phyloP scores from a whole-genome alignment of 2,888 invertebrate genomes.

The Papilio demoleus region DNA sequence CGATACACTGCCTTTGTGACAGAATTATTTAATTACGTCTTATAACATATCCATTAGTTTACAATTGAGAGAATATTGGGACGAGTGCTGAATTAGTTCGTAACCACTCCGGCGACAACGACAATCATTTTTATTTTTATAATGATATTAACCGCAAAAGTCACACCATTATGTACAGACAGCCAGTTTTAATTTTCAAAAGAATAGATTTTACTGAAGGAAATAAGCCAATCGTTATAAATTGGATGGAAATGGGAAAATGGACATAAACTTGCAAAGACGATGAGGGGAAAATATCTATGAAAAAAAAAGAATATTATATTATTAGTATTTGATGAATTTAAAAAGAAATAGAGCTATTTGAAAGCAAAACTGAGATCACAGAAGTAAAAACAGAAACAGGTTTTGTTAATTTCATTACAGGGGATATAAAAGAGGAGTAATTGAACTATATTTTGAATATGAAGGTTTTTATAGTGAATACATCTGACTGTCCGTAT shows the following conservation, averaged over 20 bases:
- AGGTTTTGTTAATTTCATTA: no score
- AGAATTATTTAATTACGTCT: conserved; percentile 57
- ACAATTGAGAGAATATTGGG: conserved; percentile 5
- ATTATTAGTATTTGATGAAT: no score
- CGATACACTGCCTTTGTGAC: conserved; percentile 77
- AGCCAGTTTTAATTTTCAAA: not conserved
- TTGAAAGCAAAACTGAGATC: no score
- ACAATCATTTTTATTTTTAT: not conserved
- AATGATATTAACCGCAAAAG: not conserved
- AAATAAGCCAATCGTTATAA: not conserved
- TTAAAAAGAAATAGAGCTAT: no score
- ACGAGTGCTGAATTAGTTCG: not conserved
- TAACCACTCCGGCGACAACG: not conserved
- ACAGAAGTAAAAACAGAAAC: no score
- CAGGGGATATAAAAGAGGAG: no score
- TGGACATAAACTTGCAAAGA: no score
- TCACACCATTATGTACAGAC: not conserved
- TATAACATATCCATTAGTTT: conserved; percentile 40
- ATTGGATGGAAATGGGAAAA: no score
- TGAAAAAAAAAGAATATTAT: no score
- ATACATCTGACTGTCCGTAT: not conserved
- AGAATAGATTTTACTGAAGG: not conserved
- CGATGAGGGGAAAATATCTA: no score
- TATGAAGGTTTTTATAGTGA: no score
- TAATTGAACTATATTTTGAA: no score